Evolutionary conservation across 2,797 vertebrate species (phyloP).

Genomic region (Girardinus metallicus): DNA sequence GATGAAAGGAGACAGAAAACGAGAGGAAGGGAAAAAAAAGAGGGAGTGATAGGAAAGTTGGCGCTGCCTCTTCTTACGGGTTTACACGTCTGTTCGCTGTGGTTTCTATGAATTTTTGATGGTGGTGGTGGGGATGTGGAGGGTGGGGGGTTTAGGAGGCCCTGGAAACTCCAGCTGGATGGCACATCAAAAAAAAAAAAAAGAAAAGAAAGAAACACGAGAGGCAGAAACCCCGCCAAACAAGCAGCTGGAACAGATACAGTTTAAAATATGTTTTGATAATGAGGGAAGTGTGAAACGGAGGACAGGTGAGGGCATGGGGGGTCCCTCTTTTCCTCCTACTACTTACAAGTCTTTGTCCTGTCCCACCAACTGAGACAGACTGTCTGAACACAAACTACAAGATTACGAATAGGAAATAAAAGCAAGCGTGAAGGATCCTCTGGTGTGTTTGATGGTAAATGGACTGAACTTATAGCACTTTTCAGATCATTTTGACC

Average conservation of each 20-base stretch:
- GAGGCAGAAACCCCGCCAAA: constrained; percentile 50
- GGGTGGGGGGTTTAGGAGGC: constrained; percentile 33
- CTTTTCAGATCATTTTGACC: too few relatives aligned
- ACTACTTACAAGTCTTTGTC: constrained; percentile 10
- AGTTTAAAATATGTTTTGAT: constrained; percentile 52
- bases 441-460: neutral
- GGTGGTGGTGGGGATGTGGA: constrained; percentile 22
- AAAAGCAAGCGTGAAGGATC: neutral
- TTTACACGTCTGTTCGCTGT: constrained; percentile 50
- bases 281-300: constrained; percentile 46
- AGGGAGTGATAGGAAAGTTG: constrained; percentile 55
- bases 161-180: constrained; percentile 64
- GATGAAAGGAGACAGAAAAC: constrained; percentile 71
- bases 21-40: constrained; percentile 42
- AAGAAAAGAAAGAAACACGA: constrained; percentile 33
- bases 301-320: constrained; percentile 17
- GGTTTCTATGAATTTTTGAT: constrained; percentile 75
- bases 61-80: constrained; percentile 33
- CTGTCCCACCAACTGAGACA: too few relatives aligned
- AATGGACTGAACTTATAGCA: too few relatives aligned
- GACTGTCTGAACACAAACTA: neutral
- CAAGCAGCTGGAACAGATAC: constrained; percentile 36
- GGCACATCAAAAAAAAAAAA: constrained; percentile 56
- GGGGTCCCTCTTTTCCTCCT: constrained; percentile 4
- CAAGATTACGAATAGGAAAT: constrained; percentile 10